Evolutionary conservation across 2,113 vertebrate genomes (phyloP).

Genomic region (Dolichotis patagonum): DNA sequence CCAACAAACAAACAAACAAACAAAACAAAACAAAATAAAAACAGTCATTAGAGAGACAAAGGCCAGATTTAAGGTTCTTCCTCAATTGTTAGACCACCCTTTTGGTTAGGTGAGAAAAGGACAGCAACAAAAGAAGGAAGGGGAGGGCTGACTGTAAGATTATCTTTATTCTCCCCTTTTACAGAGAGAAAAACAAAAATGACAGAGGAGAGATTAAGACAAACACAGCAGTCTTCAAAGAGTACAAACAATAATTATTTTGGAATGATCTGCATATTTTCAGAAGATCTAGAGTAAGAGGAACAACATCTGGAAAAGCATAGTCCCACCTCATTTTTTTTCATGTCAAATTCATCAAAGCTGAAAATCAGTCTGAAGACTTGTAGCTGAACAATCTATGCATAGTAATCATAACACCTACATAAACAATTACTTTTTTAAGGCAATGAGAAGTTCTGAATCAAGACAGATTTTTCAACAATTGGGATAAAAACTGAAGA

Average conservation of each 20-base stretch:
- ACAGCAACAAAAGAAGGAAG: background rate
- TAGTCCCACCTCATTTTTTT: background rate
- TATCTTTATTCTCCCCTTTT: background rate
- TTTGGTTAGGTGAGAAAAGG: background rate
- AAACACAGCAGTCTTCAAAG: background rate
- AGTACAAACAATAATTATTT: background rate
- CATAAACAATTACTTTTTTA: background rate
- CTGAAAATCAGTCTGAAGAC: background rate
- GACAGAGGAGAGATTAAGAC: background rate
- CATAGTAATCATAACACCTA: background rate
- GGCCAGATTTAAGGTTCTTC: conserved; percentile 37
- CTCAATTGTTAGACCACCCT: conserved; percentile 8
- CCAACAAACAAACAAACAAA: too few relatives aligned
- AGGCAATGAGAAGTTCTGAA: background rate
- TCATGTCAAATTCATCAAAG: background rate
- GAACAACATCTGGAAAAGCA: background rate
- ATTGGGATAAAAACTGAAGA: background rate
- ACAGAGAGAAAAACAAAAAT: background rate
- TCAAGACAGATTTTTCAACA: background rate
- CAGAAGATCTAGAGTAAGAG: background rate
- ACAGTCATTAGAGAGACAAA: background rate
- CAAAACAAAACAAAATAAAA: background rate
- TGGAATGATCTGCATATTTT: conserved; percentile 34
- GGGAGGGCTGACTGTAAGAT: background rate
- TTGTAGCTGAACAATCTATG: background rate